phyloP scores from a whole-genome alignment of 1,140 invertebrate genomes.

The Sinonovacula constricta region DNA sequence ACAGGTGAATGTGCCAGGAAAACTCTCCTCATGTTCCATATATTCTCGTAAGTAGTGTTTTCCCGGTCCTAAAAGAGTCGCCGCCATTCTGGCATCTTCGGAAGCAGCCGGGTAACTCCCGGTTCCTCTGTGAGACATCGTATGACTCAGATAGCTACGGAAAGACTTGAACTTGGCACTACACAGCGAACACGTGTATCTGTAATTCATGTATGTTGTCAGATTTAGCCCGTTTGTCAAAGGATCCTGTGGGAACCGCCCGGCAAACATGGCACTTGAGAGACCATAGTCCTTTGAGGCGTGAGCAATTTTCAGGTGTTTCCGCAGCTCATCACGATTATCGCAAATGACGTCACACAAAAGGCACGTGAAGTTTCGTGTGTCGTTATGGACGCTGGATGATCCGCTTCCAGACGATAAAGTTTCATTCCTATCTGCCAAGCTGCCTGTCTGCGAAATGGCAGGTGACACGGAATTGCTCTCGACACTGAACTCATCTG shows the following conservation, averaged over 20 bases:
- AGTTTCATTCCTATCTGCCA: too few species aligned
- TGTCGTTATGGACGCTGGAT: not conserved
- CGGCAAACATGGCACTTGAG: not conserved
- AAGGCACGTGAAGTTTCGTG: conserved; percentile 28
- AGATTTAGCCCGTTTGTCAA: not conserved
- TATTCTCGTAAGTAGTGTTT: conserved; percentile 38
- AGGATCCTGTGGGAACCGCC: conserved; percentile 1
- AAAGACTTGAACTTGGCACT: conserved; percentile 50
- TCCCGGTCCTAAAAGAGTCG: conserved; percentile 30
- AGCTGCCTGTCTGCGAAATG: not conserved
- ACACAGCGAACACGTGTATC: conserved; percentile 39
- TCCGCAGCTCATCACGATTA: conserved; percentile 20
- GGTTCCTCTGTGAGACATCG: conserved; percentile 29
- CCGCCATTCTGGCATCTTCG: conserved; percentile 29
- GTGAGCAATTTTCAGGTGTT: conserved; percentile 27
- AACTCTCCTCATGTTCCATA: conserved; percentile 13
- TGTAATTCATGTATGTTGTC: conserved; percentile 31
- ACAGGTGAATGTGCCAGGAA: conserved; percentile 58
- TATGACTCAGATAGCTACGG: conserved; percentile 34
- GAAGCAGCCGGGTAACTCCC: not conserved
- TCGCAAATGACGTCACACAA: conserved; percentile 33
- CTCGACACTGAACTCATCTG: conserved; percentile 20
- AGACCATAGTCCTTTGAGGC: conserved; percentile 16
- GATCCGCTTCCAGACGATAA: not conserved
- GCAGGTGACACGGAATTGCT: not conserved